Percentiles rank a stretch among this genome's conserved stretches.
phyloP scores from a whole-genome alignment of 2,797 vertebrate species.

The Scyliorhinus canicula region DNA sequence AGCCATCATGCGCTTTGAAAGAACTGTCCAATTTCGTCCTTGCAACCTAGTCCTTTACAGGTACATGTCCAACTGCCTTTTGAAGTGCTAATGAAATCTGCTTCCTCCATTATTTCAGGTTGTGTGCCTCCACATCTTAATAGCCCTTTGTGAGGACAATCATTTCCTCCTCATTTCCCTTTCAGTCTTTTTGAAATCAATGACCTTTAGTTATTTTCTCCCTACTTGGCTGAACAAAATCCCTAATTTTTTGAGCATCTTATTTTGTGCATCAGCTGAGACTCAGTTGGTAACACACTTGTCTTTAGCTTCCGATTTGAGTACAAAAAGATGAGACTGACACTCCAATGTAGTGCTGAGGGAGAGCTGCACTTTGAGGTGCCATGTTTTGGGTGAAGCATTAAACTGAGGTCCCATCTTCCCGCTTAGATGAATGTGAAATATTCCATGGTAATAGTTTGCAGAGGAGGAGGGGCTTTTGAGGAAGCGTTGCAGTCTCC shows the following conservation, averaged over 20 bases:
- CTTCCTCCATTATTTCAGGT: not conserved
- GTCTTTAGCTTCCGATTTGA: too few relatives aligned
- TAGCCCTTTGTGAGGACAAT: not conserved
- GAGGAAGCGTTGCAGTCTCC: too few relatives aligned
- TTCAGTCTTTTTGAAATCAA: not conserved
- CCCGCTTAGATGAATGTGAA: not conserved
- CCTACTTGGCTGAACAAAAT: not conserved
- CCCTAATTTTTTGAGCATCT: not conserved
- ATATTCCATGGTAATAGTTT: not conserved
- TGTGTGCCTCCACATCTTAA: not conserved
- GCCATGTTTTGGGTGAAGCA: too few relatives aligned
- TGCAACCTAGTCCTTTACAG: not conserved
- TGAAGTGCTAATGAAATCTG: not conserved
- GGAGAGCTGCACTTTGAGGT: too few relatives aligned
- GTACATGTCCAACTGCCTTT: not conserved
- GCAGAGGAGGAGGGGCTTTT: too few relatives aligned
- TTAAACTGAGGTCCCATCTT: too few relatives aligned
- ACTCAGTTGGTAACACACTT: too few relatives aligned
- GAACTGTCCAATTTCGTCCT: not conserved
- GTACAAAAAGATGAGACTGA: too few relatives aligned
- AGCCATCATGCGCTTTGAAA: not conserved
- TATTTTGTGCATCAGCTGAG: not conserved
- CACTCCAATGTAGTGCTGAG: too few relatives aligned
- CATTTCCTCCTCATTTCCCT: not conserved
- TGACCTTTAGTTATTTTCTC: not conserved